phyloP scores from a whole-genome alignment of 2,888 invertebrate species.

The Imbricaverruca yamaguchii region DNA sequence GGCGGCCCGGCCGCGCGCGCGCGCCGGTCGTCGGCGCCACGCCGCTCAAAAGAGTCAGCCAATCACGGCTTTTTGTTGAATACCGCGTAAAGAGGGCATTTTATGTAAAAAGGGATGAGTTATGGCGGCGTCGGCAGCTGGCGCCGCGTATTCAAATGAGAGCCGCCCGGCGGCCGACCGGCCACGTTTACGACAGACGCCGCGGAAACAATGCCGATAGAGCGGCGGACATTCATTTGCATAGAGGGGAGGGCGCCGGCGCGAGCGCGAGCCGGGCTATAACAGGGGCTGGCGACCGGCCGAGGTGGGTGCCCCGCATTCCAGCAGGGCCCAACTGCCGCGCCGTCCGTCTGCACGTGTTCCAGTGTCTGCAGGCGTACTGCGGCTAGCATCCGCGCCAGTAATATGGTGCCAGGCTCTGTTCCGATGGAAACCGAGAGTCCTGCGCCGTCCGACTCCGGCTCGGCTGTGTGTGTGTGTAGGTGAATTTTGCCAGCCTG shows the following conservation, averaged over 20 bases:
- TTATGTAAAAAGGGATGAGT: neutral
- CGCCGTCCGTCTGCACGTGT: too few species aligned
- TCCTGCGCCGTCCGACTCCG: neutral
- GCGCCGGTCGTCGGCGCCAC: neutral
- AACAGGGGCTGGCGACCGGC: slow-evolving; percentile 4
- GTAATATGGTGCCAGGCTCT: neutral
- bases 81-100: slow-evolving; percentile 10
- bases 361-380: too few species aligned
- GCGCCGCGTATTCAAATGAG: neutral
- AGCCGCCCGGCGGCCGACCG: neutral
- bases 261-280: neutral
- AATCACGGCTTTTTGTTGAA: slow-evolving; percentile 2
- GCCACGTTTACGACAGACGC: slow-evolving; percentile 8
- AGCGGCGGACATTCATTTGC: neutral
- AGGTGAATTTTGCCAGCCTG: too few species aligned
- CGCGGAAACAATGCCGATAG: neutral
- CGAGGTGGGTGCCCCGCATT: neutral
- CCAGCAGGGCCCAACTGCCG: neutral
- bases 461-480: too few species aligned
- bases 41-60: neutral
- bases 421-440: neutral
- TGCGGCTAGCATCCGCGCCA: neutral
- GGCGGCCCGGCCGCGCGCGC: neutral
- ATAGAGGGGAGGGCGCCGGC: neutral
- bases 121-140: neutral